These are phyloP conservation scores for Mactra quadrangularis DNA, from an alignment of 1,140 invertebrate genomes.

Conservation along the genomic window DNA sequence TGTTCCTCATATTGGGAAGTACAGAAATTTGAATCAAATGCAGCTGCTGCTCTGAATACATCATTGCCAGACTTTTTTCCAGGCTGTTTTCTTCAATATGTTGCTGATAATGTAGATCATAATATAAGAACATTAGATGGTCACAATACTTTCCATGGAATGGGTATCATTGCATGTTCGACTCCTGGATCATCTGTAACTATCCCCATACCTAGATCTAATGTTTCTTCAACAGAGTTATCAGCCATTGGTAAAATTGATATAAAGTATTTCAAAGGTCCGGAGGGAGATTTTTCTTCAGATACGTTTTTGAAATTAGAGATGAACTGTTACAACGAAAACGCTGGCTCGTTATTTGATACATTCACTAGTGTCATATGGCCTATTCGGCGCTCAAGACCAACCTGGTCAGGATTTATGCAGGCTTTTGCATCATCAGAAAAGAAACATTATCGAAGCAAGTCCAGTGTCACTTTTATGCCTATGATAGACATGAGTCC, in stretches of 20 bases:
- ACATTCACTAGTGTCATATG: constrained; percentile 18
- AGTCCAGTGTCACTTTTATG: constrained; percentile 63
- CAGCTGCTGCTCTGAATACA: constrained; percentile 43
- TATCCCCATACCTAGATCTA: not conserved
- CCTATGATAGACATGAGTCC: constrained; percentile 75
- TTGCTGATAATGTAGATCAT: constrained; percentile 72
- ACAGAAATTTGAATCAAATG: constrained; percentile 63
- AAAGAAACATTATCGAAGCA: constrained; percentile 58
- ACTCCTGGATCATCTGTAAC: constrained; percentile 55
- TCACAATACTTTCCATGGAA: constrained; percentile 71
- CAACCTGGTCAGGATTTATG: constrained; percentile 55
- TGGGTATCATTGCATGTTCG: constrained; percentile 69
- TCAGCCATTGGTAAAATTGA: constrained; percentile 33
- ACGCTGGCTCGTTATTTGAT: not conserved
- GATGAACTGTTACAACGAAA: not conserved
- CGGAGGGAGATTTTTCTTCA: not conserved
- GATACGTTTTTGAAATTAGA: not conserved
- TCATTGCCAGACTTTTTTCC: constrained; percentile 50
- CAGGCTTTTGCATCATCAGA: constrained; percentile 37
- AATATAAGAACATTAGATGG: constrained; percentile 71
- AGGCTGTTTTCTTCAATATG: constrained; percentile 57
- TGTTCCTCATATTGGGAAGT: constrained; percentile 67
- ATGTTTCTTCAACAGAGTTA: constrained; percentile 27
- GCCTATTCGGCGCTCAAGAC: constrained; percentile 1
- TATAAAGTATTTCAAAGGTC: constrained; percentile 31